Conservation (phyloP, 2,888 invertebrate genomes). For the Heliconius ethilla region DNA sequence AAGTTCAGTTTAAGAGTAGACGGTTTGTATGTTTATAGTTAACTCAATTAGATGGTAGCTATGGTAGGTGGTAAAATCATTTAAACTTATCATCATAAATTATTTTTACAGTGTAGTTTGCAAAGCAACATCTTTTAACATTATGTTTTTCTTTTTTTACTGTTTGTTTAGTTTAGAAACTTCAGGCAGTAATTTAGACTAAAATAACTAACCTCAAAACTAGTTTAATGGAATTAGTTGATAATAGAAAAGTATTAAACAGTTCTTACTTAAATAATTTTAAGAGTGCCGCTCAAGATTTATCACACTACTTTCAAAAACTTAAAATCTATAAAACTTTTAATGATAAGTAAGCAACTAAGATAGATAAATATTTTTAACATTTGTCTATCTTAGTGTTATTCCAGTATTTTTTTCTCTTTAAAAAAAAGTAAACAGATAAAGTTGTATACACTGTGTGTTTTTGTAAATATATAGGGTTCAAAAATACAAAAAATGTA, state of each 20-base stretch:
- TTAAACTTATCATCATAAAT: no score
- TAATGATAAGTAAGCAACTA: neutral
- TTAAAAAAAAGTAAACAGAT: neutral
- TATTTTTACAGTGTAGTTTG: no score
- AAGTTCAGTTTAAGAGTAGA: no score
- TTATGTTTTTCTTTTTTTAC: neutral
- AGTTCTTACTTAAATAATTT: neutral
- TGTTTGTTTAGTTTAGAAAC: neutral
- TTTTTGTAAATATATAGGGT: neutral
- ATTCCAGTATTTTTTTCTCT: neutral
- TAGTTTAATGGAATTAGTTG: neutral
- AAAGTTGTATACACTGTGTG: no score
- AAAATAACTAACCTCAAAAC: neutral
- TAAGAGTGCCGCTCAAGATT: no score
- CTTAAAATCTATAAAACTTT: no score
- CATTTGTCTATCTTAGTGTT: neutral
- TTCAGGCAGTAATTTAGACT: neutral
- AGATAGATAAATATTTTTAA: neutral
- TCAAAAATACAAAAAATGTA: constrained; percentile 2
- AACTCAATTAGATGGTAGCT: no score
- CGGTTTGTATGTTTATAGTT: no score
- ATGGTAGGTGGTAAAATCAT: no score
- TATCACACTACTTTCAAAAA: no score
- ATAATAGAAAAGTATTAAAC: neutral
- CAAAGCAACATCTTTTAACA: no score